Conservation (phyloP, 2,888 invertebrate genomes). For the Parthenolecanium corni region DNA sequence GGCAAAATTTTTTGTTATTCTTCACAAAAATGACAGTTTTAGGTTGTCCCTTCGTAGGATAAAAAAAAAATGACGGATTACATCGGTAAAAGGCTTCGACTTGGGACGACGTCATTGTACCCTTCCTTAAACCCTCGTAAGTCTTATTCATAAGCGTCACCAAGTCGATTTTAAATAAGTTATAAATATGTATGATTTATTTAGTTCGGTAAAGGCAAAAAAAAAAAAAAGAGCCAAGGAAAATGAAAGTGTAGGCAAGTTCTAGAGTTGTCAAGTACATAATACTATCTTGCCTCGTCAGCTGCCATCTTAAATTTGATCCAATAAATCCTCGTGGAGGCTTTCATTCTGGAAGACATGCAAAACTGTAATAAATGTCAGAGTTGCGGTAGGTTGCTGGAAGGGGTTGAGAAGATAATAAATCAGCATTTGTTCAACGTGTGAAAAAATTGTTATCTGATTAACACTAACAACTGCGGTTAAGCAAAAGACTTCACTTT, state of each 20-base stretch:
- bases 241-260: conserved; percentile 14
- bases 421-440: too few species aligned
- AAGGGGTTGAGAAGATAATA: background rate
- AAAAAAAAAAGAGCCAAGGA: background rate
- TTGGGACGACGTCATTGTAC: background rate
- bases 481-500: too few species aligned
- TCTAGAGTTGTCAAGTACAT: conserved; percentile 11
- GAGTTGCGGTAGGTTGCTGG: background rate
- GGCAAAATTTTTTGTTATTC: conserved; percentile 18
- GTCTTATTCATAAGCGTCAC: background rate
- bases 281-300: conserved; percentile 8
- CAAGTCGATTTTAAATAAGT: conserved; percentile 13
- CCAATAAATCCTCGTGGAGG: conserved; percentile 7
- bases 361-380: conserved; percentile 21
- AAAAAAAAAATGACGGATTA: conserved; percentile 18
- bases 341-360: conserved; percentile 15
- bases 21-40: conserved; percentile 11
- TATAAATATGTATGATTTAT: conserved; percentile 28
- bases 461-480: too few species aligned
- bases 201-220: background rate
- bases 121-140: background rate
- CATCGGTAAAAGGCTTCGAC: conserved; percentile 6
- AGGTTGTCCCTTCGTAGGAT: background rate
- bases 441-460: too few species aligned
- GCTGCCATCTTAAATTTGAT: conserved; percentile 13